Base-by-base conservation (phyloP, 2,888 invertebrate species). In the Oxycera nigricornis region DNA sequence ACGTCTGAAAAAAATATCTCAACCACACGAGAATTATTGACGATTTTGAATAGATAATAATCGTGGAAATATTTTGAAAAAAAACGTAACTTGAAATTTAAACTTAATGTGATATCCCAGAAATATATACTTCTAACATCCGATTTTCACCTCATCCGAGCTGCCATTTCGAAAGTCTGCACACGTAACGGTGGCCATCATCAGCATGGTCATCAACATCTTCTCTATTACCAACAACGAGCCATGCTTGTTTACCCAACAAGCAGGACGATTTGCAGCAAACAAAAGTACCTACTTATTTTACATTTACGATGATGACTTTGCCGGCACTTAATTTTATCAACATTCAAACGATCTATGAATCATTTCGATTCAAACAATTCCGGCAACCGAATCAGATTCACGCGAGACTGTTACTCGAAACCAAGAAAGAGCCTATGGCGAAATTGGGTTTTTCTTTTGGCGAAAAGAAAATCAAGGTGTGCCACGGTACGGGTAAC, bases 291-390 rank as follows among this genome's bases (percentile, higher is more conserved):
- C 20, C 24, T 59, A n/a, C 35, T 11, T 7, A 35, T 35, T 35
- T 35, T 35, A 35, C 11, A 35, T 46, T 46, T 50, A 4, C 17
- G 17, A n/a, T n/a, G 4, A 50, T 17, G 17, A 11, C 35, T 11
- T 6, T 35, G 35, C 35, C 6, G 35, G 11, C 35, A 35, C 35
- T 24, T 24, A 55, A 7, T 24, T 22, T 7, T 55, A 55, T 55
- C 52, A 55, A 24, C 24, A 55, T 55, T 35, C 2, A 26, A 59
- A 30, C 24, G 55, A 55, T 55, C 55, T 55, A 59, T 28, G 28
- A 59, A 28, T 28, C 28, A 59, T 59, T 59, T 59, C 17, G 26
- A 30, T 55, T 26, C 28, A 26, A 30, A 59, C 59, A 24, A 59
- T 59, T 59, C 59, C 59, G 30, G 22, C 30, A n/a, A 30, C 59